Evolutionary conservation across 2,888 invertebrate species (phyloP).

Genomic region (Agrotis clavis): DNA sequence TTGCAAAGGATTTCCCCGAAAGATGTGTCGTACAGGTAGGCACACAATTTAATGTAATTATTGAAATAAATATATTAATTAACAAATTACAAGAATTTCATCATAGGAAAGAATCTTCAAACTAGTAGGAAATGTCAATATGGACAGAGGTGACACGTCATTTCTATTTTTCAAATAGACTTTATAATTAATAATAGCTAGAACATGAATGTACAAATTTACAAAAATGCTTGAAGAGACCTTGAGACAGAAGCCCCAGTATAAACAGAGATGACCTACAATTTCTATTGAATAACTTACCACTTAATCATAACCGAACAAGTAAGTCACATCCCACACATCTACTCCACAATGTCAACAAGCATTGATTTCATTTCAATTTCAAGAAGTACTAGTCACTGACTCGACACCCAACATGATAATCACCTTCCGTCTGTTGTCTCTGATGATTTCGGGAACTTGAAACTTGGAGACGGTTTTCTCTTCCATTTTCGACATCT

Average conservation of each 20-base stretch:
- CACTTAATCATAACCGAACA: slow-evolving; percentile 16
- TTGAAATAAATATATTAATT: neutral
- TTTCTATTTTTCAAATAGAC: neutral
- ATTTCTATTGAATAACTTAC: slow-evolving; percentile 11
- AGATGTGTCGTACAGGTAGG: neutral
- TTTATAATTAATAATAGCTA: neutral
- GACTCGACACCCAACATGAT: slow-evolving; percentile 57
- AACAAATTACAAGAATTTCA: neutral
- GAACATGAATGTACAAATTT: neutral
- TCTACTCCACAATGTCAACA: slow-evolving; percentile 37
- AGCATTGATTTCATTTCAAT: slow-evolving; percentile 59
- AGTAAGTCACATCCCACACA: slow-evolving; percentile 40
- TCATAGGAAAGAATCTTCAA: neutral
- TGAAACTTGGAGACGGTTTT: too few relatives aligned
- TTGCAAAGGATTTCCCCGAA: slow-evolving; percentile 5
- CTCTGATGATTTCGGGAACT: too few relatives aligned
- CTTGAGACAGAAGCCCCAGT: neutral
- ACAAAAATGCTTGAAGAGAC: neutral
- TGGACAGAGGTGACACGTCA: neutral
- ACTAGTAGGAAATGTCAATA: neutral
- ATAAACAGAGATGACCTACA: neutral
- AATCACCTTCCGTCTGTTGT: too few relatives aligned
- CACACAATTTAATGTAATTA: neutral
- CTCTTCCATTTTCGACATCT: too few relatives aligned
- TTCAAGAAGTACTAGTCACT: slow-evolving; percentile 55